A percentile compares a stretch with the other conserved stretches of the same genome.
These are phyloP conservation scores for Misgurnus anguillicaudatus DNA, from an alignment of 2,113 vertebrate species.

Conservation along the genomic window DNA sequence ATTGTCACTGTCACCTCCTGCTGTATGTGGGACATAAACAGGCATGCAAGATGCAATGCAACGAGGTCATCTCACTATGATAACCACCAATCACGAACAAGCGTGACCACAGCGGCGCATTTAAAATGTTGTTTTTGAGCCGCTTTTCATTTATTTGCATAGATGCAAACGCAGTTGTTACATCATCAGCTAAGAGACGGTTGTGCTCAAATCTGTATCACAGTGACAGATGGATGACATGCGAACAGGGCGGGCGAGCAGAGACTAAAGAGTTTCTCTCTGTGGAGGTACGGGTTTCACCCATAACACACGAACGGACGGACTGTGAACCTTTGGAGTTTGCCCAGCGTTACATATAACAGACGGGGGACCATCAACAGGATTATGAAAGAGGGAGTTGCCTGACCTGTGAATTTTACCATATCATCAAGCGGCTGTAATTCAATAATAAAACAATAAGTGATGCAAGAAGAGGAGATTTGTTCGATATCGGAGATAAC, in stretches of 20 bases:
- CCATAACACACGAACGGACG: not conserved
- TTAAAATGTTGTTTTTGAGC: conserved; percentile 9
- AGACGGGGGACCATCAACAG: not conserved
- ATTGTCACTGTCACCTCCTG: conserved; percentile 51
- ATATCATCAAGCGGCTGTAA: not conserved
- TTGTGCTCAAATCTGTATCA: conserved; percentile 49
- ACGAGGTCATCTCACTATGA: conserved; percentile 28
- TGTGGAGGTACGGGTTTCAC: conserved; percentile 3
- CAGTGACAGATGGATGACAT: conserved; percentile 63
- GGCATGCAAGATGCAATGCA: conserved; percentile 28
- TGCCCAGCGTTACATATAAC: not conserved
- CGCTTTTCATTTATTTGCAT: conserved; percentile 28
- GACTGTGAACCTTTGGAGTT: conserved; percentile 15
- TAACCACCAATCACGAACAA: conserved; percentile 31
- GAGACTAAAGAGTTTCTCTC: conserved; percentile 23
- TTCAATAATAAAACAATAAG: conserved; percentile 23
- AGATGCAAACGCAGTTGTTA: conserved; percentile 44
- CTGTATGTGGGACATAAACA: conserved; percentile 20
- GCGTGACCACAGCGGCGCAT: not conserved
- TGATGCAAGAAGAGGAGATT: conserved; percentile 5
- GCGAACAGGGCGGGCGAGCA: conserved; percentile 16
- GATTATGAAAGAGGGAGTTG: not conserved
- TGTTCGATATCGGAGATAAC: conserved; percentile 3
- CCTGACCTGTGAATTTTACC: not conserved
- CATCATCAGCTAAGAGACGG: conserved; percentile 48